Conservation (phyloP, 2,888 invertebrate genomes). For the Orthosia incerta region DNA sequence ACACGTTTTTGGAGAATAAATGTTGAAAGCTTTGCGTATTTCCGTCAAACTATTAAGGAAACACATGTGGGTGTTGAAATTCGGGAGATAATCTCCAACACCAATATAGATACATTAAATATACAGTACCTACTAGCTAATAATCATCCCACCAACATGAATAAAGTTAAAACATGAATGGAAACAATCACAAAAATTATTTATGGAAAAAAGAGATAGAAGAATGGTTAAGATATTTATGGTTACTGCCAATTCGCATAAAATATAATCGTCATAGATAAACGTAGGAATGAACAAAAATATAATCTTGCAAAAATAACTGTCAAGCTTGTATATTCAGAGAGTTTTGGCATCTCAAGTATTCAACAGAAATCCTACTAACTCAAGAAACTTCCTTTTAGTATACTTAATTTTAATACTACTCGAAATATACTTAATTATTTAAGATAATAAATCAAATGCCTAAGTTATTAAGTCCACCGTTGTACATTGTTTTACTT, state of each 20-base stretch:
- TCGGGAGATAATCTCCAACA: background rate
- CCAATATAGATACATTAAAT: background rate
- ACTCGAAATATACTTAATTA: too few species aligned
- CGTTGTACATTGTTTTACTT: too few species aligned
- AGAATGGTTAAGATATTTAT: constrained; percentile 11
- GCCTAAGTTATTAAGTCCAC: too few species aligned
- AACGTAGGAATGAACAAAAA: constrained; percentile 16
- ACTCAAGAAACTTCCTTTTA: too few species aligned
- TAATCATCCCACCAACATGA: background rate
- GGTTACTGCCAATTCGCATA: constrained; percentile 19
- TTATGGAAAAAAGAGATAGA: constrained; percentile 10
- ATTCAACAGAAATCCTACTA: background rate
- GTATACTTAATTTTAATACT: too few species aligned
- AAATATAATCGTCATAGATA: constrained; percentile 10
- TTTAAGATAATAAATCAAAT: too few species aligned
- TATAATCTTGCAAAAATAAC: constrained; percentile 11
- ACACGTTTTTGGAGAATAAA: background rate
- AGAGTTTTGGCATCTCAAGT: background rate
- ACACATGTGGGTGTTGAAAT: background rate
- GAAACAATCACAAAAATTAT: background rate
- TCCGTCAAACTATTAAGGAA: background rate
- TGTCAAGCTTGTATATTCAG: background rate
- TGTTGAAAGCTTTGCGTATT: background rate
- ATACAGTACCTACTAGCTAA: background rate
- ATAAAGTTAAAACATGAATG: background rate